These are phyloP conservation scores for Paedocypris micromegethes DNA, from an alignment of 2,797 vertebrate genomes.

Conservation along the genomic window DNA sequence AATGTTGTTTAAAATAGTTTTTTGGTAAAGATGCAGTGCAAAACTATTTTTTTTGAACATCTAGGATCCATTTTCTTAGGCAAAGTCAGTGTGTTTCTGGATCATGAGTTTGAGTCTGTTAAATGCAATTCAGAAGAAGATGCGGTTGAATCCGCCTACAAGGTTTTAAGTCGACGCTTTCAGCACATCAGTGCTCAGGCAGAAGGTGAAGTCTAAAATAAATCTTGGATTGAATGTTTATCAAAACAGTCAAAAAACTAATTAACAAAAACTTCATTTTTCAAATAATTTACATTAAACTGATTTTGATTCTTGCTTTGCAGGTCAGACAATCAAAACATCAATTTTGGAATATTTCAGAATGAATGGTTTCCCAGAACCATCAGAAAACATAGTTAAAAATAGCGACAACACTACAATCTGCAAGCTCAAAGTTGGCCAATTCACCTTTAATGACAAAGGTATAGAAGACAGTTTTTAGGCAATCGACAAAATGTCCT, in stretches of 20 bases:
- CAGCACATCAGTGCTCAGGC: constrained; percentile 14
- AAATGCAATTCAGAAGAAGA: constrained; percentile 14
- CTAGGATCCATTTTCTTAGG: constrained; percentile 38
- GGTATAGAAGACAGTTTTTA: constrained; percentile 25
- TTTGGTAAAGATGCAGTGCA: too few species aligned
- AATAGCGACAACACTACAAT: constrained; percentile 23
- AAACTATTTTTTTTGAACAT: constrained; percentile 1
- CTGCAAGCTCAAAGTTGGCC: constrained; percentile 42
- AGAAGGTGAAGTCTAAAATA: constrained; percentile 27
- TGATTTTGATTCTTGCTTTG: neutral
- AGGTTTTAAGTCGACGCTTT: constrained; percentile 41
- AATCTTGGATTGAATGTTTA: neutral
- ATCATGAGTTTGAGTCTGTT: constrained; percentile 18
- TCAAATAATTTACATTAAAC: neutral
- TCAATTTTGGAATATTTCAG: constrained; percentile 41
- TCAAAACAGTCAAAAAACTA: too few species aligned
- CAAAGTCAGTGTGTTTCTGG: constrained; percentile 45
- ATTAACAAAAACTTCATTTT: neutral
- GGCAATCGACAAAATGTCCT: too few species aligned
- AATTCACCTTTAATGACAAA: constrained; percentile 44
- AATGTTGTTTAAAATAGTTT: too few species aligned
- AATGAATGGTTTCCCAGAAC: constrained; percentile 14
- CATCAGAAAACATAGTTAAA: constrained; percentile 7
- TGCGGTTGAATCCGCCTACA: constrained; percentile 47
- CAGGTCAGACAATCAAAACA: constrained; percentile 39